Evolutionary conservation across 2,888 invertebrate genomes (phyloP).

Genomic region (Exephanes ischioxanthus): DNA sequence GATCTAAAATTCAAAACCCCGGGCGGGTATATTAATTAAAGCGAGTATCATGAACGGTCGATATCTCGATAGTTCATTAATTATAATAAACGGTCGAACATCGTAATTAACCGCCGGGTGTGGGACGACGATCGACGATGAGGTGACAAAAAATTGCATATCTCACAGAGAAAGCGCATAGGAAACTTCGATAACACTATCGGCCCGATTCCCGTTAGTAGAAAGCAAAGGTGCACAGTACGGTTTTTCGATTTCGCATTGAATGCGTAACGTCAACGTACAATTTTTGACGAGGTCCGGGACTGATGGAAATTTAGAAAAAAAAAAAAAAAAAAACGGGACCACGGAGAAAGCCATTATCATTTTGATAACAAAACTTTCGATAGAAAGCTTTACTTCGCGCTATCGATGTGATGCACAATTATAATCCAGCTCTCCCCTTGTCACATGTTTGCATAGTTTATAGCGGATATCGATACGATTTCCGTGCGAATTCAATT

Average conservation of each 20-base stretch:
- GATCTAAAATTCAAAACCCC: conserved; percentile 27
- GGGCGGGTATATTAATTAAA: conserved; percentile 48
- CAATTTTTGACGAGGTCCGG: not conserved
- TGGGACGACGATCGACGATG: not conserved
- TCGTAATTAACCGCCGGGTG: conserved; percentile 42
- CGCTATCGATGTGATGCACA: conserved; percentile 44
- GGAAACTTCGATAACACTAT: conserved; percentile 37
- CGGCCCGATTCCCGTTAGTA: conserved; percentile 23
- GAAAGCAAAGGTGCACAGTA: conserved; percentile 5
- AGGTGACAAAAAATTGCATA: conserved; percentile 49
- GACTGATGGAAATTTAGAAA: conserved; percentile 3
- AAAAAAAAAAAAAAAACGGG: conserved; percentile 23
- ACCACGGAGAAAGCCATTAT: conserved; percentile 63
- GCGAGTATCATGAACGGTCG: conserved; percentile 1
- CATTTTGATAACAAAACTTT: conserved; percentile 61
- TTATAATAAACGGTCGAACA: conserved; percentile 50
- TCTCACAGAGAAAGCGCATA: conserved; percentile 45
- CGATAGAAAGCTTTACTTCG: conserved; percentile 58
- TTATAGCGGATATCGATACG: conserved; percentile 2
- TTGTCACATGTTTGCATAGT: not conserved
- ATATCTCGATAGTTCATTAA: conserved; percentile 54
- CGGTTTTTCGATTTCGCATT: not conserved
- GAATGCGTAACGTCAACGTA: not conserved
- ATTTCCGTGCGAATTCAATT: conserved; percentile 11
- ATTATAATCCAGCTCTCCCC: conserved; percentile 1